Evolutionary conservation across 1,140 invertebrate genomes (phyloP).

Genomic region (Drosophila lacteicornis): DNA sequence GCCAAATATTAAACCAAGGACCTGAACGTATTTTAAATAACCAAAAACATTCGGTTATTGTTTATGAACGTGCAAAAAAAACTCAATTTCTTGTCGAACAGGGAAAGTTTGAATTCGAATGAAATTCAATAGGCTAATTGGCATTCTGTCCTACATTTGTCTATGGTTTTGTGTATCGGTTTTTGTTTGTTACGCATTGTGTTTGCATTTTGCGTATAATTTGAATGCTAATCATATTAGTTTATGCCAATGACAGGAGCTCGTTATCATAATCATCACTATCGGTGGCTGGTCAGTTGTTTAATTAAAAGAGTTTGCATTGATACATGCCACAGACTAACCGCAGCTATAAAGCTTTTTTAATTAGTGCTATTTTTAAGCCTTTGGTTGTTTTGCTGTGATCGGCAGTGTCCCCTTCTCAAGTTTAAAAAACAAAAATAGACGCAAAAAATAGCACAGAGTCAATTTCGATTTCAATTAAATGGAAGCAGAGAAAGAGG

Average conservation of each 20-base stretch:
- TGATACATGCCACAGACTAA: not conserved
- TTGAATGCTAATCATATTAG: not conserved
- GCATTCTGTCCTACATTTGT: conserved; percentile 6
- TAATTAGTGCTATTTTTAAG: conserved; percentile 9
- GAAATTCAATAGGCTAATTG: conserved; percentile 47
- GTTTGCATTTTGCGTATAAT: conserved; percentile 31
- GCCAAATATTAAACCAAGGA: conserved; percentile 5
- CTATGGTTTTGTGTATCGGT: not conserved
- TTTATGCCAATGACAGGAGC: not conserved
- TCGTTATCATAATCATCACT: conserved; percentile 14
- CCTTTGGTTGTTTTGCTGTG: not conserved
- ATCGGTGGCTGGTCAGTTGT: not conserved
- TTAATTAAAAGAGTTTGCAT: conserved; percentile 25
- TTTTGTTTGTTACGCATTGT: conserved; percentile 13
- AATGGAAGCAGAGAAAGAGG: conserved; percentile 21
- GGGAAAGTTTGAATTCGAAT: conserved; percentile 1
- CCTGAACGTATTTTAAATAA: conserved; percentile 19
- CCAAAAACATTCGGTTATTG: not conserved
- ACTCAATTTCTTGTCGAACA: not conserved
- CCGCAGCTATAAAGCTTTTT: not conserved
- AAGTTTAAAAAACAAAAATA: conserved; percentile 1
- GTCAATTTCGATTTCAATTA: conserved; percentile 66
- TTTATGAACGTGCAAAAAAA: not conserved
- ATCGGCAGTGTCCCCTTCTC: not conserved
- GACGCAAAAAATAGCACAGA: conserved; percentile 11